Evolutionary conservation across 2,797 vertebrate genomes (phyloP), one percentile per base, ranked within the genome.

Genomic region (Lepidocolaptes lacrymiger): DNA sequence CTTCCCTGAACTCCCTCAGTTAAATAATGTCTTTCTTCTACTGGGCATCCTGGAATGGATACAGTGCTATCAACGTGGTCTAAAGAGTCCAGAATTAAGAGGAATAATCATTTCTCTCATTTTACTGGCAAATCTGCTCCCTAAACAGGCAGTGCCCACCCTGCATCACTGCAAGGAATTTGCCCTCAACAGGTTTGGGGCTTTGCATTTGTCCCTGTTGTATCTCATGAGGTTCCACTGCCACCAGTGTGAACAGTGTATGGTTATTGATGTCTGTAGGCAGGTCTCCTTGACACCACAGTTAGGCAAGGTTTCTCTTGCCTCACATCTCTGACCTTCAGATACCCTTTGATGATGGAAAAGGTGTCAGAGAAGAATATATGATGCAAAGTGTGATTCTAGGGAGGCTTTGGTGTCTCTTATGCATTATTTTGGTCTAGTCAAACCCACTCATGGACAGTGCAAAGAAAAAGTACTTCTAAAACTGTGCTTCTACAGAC

Each of bases 381-480:
- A 7, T 16, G 49, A 54, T 44, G 26, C 37, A 77, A 61, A 95
- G 21, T 48, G 44, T 0, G 2, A 77, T 83, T 83, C 62, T 27
- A 88, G 54, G 37, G 56, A 89, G 68, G 34, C 54, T 94, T 78
- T 3, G 1, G 24, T 58, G 46, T 63, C 43, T 88, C 68, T 69
- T 85, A 32, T 83, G 58, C 64, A 56, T 89, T 94, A 80, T 96
- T 96, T 93, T 89, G 87, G 58, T 92, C 75, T 93, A 96, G 82
- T 78, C 79, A 93, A 96, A 88, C 62, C 64, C 68, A 89, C 73
- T 94, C 66, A 82, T 0, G 74, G 89, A 48, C 93, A 82, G 63
- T 44, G 82, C 51, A 91, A 77, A 77, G 76, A 28, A 81, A 74
- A 88, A 89, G 43, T 51, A 61, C 39, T 92, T 91, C 79, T 89